Evolutionary conservation across 2,113 vertebrate genomes (phyloP), one percentile per base, ranked within the genome.

Genomic region (Acrocephalus kingi): DNA sequence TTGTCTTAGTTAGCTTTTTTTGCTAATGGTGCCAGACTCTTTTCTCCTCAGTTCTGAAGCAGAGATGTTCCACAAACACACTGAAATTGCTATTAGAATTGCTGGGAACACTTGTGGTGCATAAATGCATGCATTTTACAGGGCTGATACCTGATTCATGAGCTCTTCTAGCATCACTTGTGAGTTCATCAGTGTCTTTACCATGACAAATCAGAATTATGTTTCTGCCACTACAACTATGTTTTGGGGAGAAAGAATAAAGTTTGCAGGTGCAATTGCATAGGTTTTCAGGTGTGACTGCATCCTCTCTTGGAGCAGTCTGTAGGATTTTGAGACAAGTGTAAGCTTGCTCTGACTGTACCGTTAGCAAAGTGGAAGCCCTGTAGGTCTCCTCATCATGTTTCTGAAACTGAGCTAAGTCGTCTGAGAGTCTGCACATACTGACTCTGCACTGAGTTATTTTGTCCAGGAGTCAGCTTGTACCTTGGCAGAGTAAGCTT

Each of bases 351-450:
- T 90, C 92, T 93, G 33, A 51, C 83, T 46, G 37, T 80, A 83
- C 79, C 77, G 35, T 67, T 86, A 81, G 69, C 39, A 86, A 63
- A 81, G 51, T 71, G 55, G 76, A 92, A 93, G 56, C 83, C 75
- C 63, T 86, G 90, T 93, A 95, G 85, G 76, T 83, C 79, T 92
- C 77, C 48, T 95, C 64, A 25, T 86, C 37, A 22, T 35, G 64
- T 77, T 92, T 81, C 96, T 95, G 86, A 89, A 94, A 90, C 23
- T 23, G 55, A 89, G 68, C 55, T 69, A 43, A 77, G 80, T 81
- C 3, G 0, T 90, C 86, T 90, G 94, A 90, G 67, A 93, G 79
- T 77, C 72, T 93, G 64, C 39, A 51, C 27, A 73, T 10, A 35
- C 75, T 86, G 79, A 90, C n/a, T 87, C 33, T 62, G 54, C 46